Evolutionary conservation across 1,140 invertebrate genomes (phyloP).

Genomic region (Nebria ingens): DNA sequence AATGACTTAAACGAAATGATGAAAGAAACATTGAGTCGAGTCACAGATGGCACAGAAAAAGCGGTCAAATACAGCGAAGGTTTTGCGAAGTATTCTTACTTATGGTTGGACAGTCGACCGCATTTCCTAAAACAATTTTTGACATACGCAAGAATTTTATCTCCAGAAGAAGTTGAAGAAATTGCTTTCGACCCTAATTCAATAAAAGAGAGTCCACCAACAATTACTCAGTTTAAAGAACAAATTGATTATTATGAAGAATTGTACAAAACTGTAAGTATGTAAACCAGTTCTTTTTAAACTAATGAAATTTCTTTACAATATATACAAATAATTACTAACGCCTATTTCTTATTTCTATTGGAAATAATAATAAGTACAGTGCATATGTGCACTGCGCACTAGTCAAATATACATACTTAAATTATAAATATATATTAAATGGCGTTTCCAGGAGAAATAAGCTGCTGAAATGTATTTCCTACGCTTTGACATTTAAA

Average conservation of each 20-base stretch:
- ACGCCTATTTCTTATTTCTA: too few relatives aligned
- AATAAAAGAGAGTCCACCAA: slow-evolving; percentile 46
- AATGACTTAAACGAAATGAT: slow-evolving; percentile 54
- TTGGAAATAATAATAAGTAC: too few relatives aligned
- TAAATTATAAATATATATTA: too few relatives aligned
- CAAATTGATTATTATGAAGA: slow-evolving; percentile 89
- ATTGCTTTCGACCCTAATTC: slow-evolving; percentile 43
- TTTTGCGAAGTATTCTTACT: slow-evolving; percentile 69
- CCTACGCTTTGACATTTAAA: too few relatives aligned
- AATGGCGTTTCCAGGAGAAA: too few relatives aligned
- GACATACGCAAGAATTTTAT: slow-evolving; percentile 72
- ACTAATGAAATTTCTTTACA: too few relatives aligned
- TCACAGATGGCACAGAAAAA: slow-evolving; percentile 40
- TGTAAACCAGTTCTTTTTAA: too few relatives aligned
- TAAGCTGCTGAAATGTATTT: too few relatives aligned
- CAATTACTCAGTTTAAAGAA: slow-evolving; percentile 81
- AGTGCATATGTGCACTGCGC: too few relatives aligned
- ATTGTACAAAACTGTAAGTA: slow-evolving; percentile 59
- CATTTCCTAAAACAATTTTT: slow-evolving; percentile 65
- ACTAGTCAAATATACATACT: too few relatives aligned
- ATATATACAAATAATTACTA: too few relatives aligned
- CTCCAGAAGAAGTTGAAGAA: slow-evolving; percentile 74
- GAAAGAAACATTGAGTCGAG: slow-evolving; percentile 19
- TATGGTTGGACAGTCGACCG: slow-evolving; percentile 84
- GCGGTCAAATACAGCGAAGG: slow-evolving; percentile 57